These are phyloP conservation scores for Allophyes oxyacanthae DNA, from an alignment of 2,888 invertebrate genomes.

Conservation along the genomic window DNA sequence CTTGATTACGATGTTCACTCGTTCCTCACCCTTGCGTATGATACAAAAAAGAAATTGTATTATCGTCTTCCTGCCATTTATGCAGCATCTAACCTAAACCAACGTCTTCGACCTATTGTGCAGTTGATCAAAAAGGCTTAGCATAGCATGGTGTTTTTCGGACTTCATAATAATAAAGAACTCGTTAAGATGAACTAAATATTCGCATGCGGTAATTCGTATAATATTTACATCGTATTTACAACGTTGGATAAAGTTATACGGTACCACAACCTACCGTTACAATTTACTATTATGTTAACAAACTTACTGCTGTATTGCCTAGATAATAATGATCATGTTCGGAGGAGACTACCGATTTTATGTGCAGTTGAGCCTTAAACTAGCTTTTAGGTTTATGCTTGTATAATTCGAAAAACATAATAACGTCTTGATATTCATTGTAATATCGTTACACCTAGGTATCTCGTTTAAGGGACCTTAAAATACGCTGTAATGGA, in stretches of 20 bases:
- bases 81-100: not conserved
- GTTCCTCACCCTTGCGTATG: not conserved
- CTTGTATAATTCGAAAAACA: not conserved
- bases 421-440: not conserved
- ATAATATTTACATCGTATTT: too few relatives aligned
- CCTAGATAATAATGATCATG: slow-evolving; percentile 6
- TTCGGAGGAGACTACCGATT: slow-evolving; percentile 5
- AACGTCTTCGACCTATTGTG: too few relatives aligned
- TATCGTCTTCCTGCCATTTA: not conserved
- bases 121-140: too few relatives aligned
- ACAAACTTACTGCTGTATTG: not conserved
- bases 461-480: slow-evolving; percentile 4
- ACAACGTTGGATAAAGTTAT: not conserved
- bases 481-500: slow-evolving; percentile 12
- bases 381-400: not conserved
- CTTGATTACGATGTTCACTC: not conserved
- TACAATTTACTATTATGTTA: slow-evolving; percentile 7
- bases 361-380: not conserved
- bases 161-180: too few relatives aligned
- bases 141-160: too few relatives aligned
- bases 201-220: too few relatives aligned
- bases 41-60: not conserved
- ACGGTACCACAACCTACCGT: slow-evolving; percentile 29
- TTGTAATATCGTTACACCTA: not conserved
- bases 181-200: too few relatives aligned